A percentile compares a stretch with the other conserved stretches of the same genome.
These are phyloP conservation scores for Chaenogobius annularis DNA, from an alignment of 2,113 vertebrate species.

Conservation along the genomic window DNA sequence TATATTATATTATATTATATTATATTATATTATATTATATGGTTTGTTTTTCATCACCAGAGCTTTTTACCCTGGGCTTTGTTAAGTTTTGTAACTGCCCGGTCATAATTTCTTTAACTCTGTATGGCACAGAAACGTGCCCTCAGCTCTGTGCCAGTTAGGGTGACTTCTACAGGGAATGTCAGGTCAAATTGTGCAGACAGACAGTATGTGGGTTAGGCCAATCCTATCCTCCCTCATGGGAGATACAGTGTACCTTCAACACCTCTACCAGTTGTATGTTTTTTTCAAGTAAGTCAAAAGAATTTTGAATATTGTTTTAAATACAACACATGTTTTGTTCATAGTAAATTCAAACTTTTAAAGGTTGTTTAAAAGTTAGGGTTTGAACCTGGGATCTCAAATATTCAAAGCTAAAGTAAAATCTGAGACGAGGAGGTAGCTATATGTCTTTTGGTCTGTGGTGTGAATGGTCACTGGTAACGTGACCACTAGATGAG, in stretches of 20 bases:
- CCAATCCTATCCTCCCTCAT: too few species aligned
- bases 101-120: not conserved
- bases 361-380: not conserved
- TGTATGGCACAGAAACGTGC: not conserved
- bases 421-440: not conserved
- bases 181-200: slow-evolving; percentile 29
- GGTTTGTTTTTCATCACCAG: too few species aligned
- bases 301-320: not conserved
- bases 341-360: not conserved
- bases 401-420: not conserved
- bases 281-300: slow-evolving; percentile 5
- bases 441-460: not conserved
- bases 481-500: not conserved
- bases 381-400: not conserved
- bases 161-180: not conserved
- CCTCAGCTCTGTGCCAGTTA: slow-evolving; percentile 6
- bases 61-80: too few species aligned
- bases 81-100: too few species aligned
- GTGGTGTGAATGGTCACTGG: not conserved
- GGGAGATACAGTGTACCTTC: slow-evolving; percentile 14
- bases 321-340: not conserved
- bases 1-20: too few species aligned
- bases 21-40: too few species aligned
- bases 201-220: slow-evolving; percentile 17
- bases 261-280: not conserved